phyloP scores from a whole-genome alignment of 2,113 vertebrate species.

The Myodes glareolus region DNA sequence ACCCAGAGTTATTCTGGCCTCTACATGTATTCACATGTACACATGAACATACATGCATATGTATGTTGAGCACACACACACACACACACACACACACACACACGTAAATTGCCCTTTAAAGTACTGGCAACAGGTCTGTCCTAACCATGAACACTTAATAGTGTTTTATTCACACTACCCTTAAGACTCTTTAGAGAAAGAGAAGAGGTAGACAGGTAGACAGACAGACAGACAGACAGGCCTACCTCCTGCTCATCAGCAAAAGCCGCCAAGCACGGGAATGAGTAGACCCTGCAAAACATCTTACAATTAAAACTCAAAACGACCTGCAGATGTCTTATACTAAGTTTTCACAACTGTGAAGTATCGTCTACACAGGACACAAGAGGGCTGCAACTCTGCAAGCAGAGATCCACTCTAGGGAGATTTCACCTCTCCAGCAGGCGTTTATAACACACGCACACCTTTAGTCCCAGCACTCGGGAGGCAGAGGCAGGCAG shows the following conservation, averaged over 20 bases:
- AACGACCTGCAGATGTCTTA: background rate
- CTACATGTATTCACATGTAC: background rate
- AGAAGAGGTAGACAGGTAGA: no score
- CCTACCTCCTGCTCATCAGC: constrained; percentile 90
- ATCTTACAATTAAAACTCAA: background rate
- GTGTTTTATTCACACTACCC: background rate
- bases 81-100: background rate
- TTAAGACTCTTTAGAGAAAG: background rate
- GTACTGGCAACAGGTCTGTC: background rate
- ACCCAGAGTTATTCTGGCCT: background rate
- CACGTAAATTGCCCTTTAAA: background rate
- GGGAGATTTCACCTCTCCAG: background rate
- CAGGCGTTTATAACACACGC: background rate
- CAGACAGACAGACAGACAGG: background rate
- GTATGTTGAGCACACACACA: background rate
- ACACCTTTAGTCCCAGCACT: no score
- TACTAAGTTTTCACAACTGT: background rate
- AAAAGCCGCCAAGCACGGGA: constrained; percentile 91
- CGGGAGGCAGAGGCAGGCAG: no score
- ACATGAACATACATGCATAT: background rate
- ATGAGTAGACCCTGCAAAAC: constrained; percentile 91
- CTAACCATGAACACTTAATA: background rate
- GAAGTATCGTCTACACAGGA: background rate
- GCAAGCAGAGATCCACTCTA: background rate
- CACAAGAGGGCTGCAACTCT: background rate